Base-by-base conservation (phyloP, 1,140 invertebrate genomes). In the Penaeus chinensis region DNA sequence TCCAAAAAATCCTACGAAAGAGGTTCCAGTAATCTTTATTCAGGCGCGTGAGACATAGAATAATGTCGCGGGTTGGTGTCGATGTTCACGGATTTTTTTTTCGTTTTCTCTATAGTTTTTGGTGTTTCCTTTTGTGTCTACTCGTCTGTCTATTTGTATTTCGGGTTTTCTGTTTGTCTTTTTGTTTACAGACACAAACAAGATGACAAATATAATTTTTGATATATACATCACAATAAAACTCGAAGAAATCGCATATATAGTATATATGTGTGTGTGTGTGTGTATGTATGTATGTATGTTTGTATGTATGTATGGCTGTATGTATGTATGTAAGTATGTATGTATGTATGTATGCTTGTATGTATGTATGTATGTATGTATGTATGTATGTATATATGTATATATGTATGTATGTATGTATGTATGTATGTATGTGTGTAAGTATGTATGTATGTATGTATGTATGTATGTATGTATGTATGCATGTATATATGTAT, bases 141-240 rank as follows among this genome's bases (percentile, higher is more conserved):
- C 7, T 42, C 37, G 37, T 42, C 37, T 42, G 7, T 42, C 4
- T 42, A 3, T 42, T 42, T 32, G 32, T 32, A 32, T n/a, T n/a
- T n/a, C n/a, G n/a, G n/a, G n/a, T n/a, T n/a, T n/a, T n/a, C n/a
- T n/a, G n/a, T n/a, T n/a, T n/a, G n/a, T n/a, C n/a, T n/a, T n/a
- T n/a, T n/a, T n/a, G n/a, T n/a, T n/a, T n/a, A n/a, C n/a, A n/a
- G n/a, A n/a, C n/a, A n/a, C n/a, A n/a, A n/a, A n/a, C n/a, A 32
- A 32, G 7, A 74, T 7, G 24, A 74, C 37, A 27, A 2, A 74
- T 27, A 74, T 74, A 74, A n/a, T n/a, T 74, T n/a, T 74, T n/a
- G 20, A 27, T 27, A 74, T 74, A 74, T 74, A 74, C 24, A 74
- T 74, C 20, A n/a, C 20, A n/a, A 74, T 74, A 74, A n/a, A 74